These are phyloP conservation scores for Holacanthella duospinosa DNA, from an alignment of 2,888 invertebrate species.

Conservation along the genomic window DNA sequence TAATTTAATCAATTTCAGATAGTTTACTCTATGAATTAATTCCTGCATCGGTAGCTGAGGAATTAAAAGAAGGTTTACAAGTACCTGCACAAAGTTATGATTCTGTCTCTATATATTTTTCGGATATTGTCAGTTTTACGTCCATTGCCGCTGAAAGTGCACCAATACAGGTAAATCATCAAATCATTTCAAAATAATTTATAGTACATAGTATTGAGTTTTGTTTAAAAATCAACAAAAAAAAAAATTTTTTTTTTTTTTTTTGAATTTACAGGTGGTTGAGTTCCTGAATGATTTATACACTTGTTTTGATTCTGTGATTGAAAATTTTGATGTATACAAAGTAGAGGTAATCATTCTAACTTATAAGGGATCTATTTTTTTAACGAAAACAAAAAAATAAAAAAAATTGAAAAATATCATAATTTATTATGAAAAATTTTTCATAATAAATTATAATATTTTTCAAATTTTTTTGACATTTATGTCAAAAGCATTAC, in stretches of 20 bases:
- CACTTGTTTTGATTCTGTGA: constrained; percentile 76
- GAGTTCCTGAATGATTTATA: constrained; percentile 78
- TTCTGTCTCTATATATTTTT: constrained; percentile 72
- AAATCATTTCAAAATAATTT: too few species aligned
- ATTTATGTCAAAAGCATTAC: too few species aligned
- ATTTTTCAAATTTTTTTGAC: too few species aligned
- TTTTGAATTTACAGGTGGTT: constrained; percentile 54
- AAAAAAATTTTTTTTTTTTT: too few species aligned
- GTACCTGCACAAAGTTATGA: constrained; percentile 73
- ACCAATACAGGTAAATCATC: constrained; percentile 56
- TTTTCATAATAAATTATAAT: too few species aligned
- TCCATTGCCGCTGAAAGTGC: constrained; percentile 62
- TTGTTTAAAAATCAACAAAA: too few species aligned
- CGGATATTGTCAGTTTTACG: constrained; percentile 70
- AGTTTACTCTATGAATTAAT: constrained; percentile 78
- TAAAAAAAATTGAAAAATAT: too few species aligned
- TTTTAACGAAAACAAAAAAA: too few species aligned
- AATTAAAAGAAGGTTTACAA: constrained; percentile 71
- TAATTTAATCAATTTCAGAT: constrained; percentile 47
- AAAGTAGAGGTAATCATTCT: constrained; percentile 55
- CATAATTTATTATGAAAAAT: too few species aligned
- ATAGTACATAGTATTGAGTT: too few species aligned
- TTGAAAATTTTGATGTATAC: constrained; percentile 75
- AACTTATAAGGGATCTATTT: too few species aligned
- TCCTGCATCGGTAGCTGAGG: constrained; percentile 75